These are phyloP conservation scores for Collichthys lucidus DNA, from an alignment of 2,113 vertebrate species.

Conservation along the genomic window DNA sequence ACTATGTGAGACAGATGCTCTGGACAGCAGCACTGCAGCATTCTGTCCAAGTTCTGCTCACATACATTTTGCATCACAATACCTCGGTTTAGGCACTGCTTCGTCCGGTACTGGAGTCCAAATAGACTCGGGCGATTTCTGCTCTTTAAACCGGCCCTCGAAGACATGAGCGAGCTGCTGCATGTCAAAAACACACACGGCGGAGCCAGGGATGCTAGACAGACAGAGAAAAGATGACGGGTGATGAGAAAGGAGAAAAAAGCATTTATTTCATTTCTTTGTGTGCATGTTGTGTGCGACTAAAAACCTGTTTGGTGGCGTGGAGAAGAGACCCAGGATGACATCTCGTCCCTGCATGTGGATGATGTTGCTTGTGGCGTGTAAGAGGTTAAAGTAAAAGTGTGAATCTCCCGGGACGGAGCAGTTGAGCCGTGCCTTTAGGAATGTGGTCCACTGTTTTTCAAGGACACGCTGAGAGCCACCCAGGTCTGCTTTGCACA, in stretches of 20 bases:
- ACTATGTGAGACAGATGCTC: constrained; percentile 55
- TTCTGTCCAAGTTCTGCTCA: constrained; percentile 40
- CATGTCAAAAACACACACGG: constrained; percentile 98
- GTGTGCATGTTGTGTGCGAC: not conserved
- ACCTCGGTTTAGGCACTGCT: constrained; percentile 94
- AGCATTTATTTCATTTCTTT: not conserved
- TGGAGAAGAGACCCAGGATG: constrained; percentile 95
- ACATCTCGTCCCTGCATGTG: constrained; percentile 91
- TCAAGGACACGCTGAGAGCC: constrained; percentile 96
- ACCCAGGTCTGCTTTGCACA: constrained; percentile 95
- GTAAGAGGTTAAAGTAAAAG: constrained; percentile 98
- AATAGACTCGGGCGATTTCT: constrained; percentile 95
- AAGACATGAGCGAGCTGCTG: constrained; percentile 91
- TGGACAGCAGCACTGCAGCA: constrained; percentile 55
- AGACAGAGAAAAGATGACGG: constrained; percentile 1
- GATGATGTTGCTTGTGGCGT: constrained; percentile 91
- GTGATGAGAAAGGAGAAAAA: not conserved
- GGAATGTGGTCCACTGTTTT: constrained; percentile 98
- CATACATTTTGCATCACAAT: constrained; percentile 58
- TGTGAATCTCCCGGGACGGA: constrained; percentile 96
- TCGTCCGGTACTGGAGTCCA: constrained; percentile 96
- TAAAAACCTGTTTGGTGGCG: constrained; percentile 92
- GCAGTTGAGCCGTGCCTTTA: constrained; percentile 97
- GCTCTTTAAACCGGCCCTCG: constrained; percentile 95
- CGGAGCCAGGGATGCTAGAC: constrained; percentile 93